Percentiles rank a stretch among this genome's conserved stretches.
These are phyloP conservation scores for Toxonevra muliebris DNA, from an alignment of 2,888 invertebrate genomes.

Conservation along the genomic window DNA sequence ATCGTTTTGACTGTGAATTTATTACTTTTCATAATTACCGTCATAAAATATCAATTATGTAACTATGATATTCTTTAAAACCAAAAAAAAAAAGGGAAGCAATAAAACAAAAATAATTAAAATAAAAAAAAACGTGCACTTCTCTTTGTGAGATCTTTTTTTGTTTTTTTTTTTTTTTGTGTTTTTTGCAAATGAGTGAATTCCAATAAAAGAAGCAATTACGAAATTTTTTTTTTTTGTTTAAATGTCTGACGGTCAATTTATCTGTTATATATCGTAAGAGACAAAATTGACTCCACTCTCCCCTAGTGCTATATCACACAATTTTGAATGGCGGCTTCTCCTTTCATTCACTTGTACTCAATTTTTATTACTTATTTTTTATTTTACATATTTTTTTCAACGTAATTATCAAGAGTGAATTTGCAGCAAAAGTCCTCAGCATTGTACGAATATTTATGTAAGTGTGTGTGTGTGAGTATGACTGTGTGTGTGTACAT, in stretches of 20 bases:
- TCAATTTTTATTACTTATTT: too few relatives aligned
- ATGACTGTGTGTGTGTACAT: not conserved
- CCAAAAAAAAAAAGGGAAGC: not conserved
- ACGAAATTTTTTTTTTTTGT: not conserved
- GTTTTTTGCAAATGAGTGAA: not conserved
- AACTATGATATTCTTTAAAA: too few relatives aligned
- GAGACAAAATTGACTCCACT: too few relatives aligned
- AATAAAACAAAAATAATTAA: not conserved
- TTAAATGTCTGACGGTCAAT: too few relatives aligned
- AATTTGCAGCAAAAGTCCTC: constrained; percentile 21
- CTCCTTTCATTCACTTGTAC: not conserved
- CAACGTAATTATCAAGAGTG: constrained; percentile 7
- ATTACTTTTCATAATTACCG: too few relatives aligned
- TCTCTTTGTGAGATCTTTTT: too few relatives aligned
- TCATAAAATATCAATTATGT: too few relatives aligned
- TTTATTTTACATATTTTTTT: too few relatives aligned
- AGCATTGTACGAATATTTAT: not conserved
- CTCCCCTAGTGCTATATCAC: not conserved
- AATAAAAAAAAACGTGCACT: not conserved
- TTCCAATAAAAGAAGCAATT: not conserved
- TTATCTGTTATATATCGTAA: too few relatives aligned
- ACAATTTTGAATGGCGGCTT: not conserved
- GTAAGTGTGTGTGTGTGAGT: not conserved
- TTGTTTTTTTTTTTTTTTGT: not conserved
- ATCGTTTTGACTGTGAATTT: too few relatives aligned